phyloP scores from a whole-genome alignment of 2,113 vertebrate genomes.

The Hypocryptadius cinnamomeus region DNA sequence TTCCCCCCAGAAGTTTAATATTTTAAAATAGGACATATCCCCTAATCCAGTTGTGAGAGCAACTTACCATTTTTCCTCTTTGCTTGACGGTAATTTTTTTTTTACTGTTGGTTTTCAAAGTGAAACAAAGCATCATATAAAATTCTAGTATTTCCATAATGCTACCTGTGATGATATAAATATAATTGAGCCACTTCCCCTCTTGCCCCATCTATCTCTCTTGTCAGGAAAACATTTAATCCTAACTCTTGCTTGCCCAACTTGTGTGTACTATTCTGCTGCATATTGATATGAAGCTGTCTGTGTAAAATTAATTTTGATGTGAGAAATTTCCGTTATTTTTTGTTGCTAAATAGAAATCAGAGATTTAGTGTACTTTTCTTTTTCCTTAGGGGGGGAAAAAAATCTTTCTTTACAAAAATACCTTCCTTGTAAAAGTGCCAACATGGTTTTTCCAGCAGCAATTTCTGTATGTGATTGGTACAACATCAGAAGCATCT shows the following conservation, averaged over 20 bases:
- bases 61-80: neutral
- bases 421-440: neutral
- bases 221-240: neutral
- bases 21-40: neutral
- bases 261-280: neutral
- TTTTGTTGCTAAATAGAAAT: no score
- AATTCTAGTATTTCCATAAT: neutral
- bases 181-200: neutral
- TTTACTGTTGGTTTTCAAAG: neutral
- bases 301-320: neutral
- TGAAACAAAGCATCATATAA: neutral
- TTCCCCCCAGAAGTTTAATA: neutral
- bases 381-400: no score
- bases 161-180: neutral
- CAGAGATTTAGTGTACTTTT: neutral
- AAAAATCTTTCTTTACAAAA: neutral
- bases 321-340: neutral
- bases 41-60: neutral
- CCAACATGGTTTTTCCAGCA: neutral
- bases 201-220: neutral
- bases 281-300: neutral
- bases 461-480: neutral
- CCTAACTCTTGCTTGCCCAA: neutral
- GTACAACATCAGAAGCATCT: neutral
- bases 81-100: neutral